A percentile compares a stretch with the other conserved stretches of the same genome.
Conservation (phyloP, 2,797 vertebrate genomes). For the Knipowitschia caucasica region DNA sequence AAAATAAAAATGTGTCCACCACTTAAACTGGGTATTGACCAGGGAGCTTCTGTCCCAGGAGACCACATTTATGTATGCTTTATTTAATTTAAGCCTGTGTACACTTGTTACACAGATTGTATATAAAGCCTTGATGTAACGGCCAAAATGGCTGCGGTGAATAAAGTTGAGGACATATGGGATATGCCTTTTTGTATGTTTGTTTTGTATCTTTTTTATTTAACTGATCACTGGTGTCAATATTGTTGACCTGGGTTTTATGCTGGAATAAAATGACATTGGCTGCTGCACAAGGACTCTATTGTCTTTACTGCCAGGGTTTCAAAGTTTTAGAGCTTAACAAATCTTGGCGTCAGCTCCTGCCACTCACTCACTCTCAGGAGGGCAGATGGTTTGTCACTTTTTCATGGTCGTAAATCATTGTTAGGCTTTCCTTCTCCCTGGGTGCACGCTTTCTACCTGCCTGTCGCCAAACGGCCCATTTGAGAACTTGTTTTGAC, state of each 20-base stretch:
- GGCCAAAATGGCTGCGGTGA: slow-evolving; percentile 14
- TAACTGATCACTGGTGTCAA: slow-evolving; percentile 54
- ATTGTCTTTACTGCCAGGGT: slow-evolving; percentile 29
- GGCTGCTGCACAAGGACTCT: slow-evolving; percentile 27
- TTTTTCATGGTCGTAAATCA: slow-evolving; percentile 31
- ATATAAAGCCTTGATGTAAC: slow-evolving; percentile 34
- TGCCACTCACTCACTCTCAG: slow-evolving; percentile 16
- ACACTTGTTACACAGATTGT: slow-evolving; percentile 7
- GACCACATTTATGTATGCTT: slow-evolving; percentile 29
- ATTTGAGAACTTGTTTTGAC: slow-evolving; percentile 11
- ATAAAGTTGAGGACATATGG: slow-evolving; percentile 19
- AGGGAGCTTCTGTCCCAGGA: slow-evolving; percentile 44
- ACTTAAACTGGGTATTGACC: slow-evolving; percentile 64
- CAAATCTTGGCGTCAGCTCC: slow-evolving; percentile 20
- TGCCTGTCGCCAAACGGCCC: slow-evolving; percentile 33
- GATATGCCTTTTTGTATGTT: slow-evolving; percentile 54
- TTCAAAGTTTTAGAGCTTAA: slow-evolving; percentile 19
- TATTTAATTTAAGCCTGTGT: slow-evolving; percentile 14
- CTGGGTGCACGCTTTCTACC: slow-evolving; percentile 16
- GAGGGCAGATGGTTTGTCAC: slow-evolving; percentile 51
- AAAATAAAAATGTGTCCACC: slow-evolving; percentile 55
- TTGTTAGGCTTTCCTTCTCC: slow-evolving; percentile 32
- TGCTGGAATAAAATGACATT: slow-evolving; percentile 58
- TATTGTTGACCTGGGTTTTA: slow-evolving; percentile 56
- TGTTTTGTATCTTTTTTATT: slow-evolving; percentile 64